Percentiles rank a stretch among this genome's conserved stretches.
These are phyloP conservation scores for Crioceris asparagi DNA, from an alignment of 2,888 invertebrate species.

Conservation along the genomic window DNA sequence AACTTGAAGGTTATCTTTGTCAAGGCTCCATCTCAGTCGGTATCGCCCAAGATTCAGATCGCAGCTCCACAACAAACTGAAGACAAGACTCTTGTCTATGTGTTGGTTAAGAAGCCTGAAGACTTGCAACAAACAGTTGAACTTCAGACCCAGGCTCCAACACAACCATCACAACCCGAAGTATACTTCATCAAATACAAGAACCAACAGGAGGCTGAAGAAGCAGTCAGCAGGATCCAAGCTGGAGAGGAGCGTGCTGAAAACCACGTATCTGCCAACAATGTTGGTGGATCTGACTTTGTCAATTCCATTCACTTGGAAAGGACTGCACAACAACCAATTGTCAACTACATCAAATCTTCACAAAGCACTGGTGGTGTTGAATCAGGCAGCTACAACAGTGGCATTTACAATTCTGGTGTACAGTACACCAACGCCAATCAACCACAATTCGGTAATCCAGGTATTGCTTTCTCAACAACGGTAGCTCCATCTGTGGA, in stretches of 20 bases:
- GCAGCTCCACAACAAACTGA: slow-evolving; percentile 17
- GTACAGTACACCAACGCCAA: too few species aligned
- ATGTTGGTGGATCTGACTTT: slow-evolving; percentile 2
- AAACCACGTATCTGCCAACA: slow-evolving; percentile 6
- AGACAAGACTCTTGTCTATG: slow-evolving; percentile 35
- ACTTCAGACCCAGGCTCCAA: slow-evolving; percentile 63
- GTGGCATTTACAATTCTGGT: too few species aligned
- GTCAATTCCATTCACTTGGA: slow-evolving; percentile 1
- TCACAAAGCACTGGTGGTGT: background rate
- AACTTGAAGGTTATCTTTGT: slow-evolving; percentile 41
- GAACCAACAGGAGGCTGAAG: slow-evolving; percentile 49
- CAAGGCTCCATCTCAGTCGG: slow-evolving; percentile 32
- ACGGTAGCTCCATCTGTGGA: too few species aligned
- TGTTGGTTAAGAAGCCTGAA: slow-evolving; percentile 45
- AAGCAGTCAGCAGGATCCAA: slow-evolving; percentile 25
- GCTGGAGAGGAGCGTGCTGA: slow-evolving; percentile 9
- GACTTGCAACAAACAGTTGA: slow-evolving; percentile 49
- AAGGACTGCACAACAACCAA: background rate
- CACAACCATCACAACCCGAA: slow-evolving; percentile 77
- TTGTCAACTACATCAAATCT: slow-evolving; percentile 4
- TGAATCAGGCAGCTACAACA: background rate
- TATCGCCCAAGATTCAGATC: slow-evolving; percentile 23
- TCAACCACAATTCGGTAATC: too few species aligned
- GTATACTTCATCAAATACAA: slow-evolving; percentile 82
- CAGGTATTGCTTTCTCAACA: too few species aligned